phyloP scores from a whole-genome alignment of 2,888 invertebrate species.

The Harpalus rufipes region DNA sequence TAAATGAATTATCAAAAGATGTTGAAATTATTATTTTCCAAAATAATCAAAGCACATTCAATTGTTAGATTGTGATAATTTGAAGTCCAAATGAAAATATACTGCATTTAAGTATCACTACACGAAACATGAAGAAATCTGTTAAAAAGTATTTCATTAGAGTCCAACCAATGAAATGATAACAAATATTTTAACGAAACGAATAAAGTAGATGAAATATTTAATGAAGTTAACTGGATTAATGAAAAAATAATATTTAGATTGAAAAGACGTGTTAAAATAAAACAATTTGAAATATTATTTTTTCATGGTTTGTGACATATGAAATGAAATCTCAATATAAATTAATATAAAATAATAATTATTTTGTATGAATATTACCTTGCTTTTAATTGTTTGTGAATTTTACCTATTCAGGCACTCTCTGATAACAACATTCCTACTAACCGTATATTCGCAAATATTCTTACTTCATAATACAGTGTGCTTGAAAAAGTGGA shows the following conservation, averaged over 20 bases:
- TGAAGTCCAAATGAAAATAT: neutral
- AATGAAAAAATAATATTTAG: neutral
- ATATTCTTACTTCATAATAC: too few species aligned
- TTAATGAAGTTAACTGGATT: neutral
- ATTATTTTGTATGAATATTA: too few species aligned
- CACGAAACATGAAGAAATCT: neutral
- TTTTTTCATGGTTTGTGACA: too few species aligned
- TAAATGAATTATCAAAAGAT: neutral
- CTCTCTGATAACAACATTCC: too few species aligned
- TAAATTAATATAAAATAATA: too few species aligned
- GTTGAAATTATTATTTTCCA: neutral
- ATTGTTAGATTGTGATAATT: neutral
- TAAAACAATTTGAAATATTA: neutral
- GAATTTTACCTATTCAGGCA: too few species aligned
- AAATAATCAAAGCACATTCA: neutral
- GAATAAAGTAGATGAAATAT: neutral
- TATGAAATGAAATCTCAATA: too few species aligned
- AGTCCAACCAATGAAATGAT: neutral
- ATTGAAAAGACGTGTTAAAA: neutral
- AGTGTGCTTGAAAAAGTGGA: too few species aligned
- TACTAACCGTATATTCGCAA: too few species aligned
- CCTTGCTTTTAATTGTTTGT: too few species aligned
- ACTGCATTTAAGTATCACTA: neutral
- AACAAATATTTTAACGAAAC: neutral
- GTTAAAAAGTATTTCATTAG: neutral